phyloP scores from a whole-genome alignment of 2,888 invertebrate species.

The Drosophila niveifrons region DNA sequence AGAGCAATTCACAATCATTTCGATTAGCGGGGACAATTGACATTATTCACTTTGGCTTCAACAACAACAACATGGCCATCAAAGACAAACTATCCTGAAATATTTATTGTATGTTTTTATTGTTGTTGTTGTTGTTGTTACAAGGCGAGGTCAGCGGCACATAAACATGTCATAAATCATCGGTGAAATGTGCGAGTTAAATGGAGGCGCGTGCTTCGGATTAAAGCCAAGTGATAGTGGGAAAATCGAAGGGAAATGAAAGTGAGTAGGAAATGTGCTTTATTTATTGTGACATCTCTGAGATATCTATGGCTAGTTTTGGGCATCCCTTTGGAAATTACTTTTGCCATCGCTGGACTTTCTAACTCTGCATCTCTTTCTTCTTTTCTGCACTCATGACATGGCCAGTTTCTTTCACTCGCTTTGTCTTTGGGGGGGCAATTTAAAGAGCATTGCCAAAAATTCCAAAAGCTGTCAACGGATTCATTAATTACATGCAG shows the following conservation, averaged over 20 bases:
- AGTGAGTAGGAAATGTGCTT: conserved; percentile 26
- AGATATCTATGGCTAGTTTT: conserved; percentile 49
- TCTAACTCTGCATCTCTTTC: not conserved
- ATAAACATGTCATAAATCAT: conserved; percentile 80
- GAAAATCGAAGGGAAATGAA: not conserved
- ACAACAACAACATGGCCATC: conserved; percentile 18
- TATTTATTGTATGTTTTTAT: conserved; percentile 26
- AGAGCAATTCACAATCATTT: conserved; percentile 25
- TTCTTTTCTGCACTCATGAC: not conserved
- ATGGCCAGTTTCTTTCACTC: not conserved
- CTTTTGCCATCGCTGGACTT: conserved; percentile 37
- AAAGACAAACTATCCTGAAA: conserved; percentile 31
- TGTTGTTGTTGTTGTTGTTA: conserved; percentile 33
- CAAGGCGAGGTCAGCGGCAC: conserved; percentile 77
- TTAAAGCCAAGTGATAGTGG: conserved; percentile 19
- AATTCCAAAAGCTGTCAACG: conserved; percentile 73
- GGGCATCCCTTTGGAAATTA: conserved; percentile 30
- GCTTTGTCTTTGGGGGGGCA: not conserved
- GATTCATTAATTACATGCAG: conserved; percentile 69
- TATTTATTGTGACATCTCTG: conserved; percentile 51
- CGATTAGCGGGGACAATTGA: conserved; percentile 42
- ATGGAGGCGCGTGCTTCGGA: conserved; percentile 61
- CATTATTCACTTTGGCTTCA: conserved; percentile 22
- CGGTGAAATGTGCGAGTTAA: conserved; percentile 51
- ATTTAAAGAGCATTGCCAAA: conserved; percentile 31